Base-by-base conservation (phyloP, 1,140 invertebrate genomes). In the Amyelois transitella region DNA sequence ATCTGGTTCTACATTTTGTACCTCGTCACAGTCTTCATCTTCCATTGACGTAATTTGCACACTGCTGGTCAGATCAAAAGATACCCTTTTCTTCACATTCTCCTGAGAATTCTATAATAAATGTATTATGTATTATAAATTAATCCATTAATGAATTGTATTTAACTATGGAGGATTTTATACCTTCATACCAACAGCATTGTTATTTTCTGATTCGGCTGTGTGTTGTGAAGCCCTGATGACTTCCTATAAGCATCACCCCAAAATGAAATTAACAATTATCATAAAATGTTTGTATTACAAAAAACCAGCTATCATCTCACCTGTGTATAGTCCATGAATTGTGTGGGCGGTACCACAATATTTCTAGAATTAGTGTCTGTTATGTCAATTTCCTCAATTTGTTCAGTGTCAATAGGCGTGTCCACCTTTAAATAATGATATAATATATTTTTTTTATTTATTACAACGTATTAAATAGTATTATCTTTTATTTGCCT, bases 301-400 rank as follows among this genome's bases (percentile, higher is more conserved):
- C 20, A 6, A 24, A 45, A 6, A 25, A 53, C 6, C 5, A 44
- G 14, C 6, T 20, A 44, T 8, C 14, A 17, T 48, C 44, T 32
- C 51, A 72, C 73, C 62, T 69, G 62, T 12, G 61, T 56, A 4
- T 60, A 53, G 52, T 86, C 82, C 54, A 77, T 44, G 53, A 86
- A 81, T 58, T 78, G 72, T 48, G 75, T 60, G 7, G 79, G 75
- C 45, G 82, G 81, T 43, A 75, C 58, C 12, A 82, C 17, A 32
- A 75, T 58, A 45, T 69, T 50, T 6, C 63, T 52, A 18, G 43
- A 18, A 22, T 60, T 60, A 6, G 43, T 55, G 28, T 54, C 51
- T n/a, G 66, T 62, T 44, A 69, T 38, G 51, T 72, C 57, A 18
- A 71, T 53, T 64, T 75, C 66, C 66, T 72, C 63, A 43, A 68